Conservation (phyloP, 2,888 invertebrate genomes). For the Mythimna vitellina region DNA sequence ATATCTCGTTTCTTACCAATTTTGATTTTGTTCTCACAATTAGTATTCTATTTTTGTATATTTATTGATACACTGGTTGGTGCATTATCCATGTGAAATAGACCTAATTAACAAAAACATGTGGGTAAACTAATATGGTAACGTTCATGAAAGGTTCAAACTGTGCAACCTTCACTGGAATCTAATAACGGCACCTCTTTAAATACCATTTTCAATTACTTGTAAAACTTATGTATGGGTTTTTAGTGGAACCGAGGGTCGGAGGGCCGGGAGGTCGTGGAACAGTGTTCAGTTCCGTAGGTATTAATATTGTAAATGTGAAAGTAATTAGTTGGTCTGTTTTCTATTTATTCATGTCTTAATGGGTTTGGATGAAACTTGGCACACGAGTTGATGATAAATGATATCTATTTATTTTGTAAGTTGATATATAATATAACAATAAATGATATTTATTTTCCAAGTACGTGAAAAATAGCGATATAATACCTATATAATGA, state of each 20-base stretch:
- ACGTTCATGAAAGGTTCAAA: constrained; percentile 21
- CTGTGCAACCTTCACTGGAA: constrained; percentile 9
- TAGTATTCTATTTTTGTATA: no score
- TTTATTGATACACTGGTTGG: no score
- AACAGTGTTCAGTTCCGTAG: constrained; percentile 54
- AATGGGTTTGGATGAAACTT: no score
- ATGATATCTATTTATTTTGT: background rate
- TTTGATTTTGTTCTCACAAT: no score
- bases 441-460: no score
- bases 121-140: background rate
- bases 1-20: no score
- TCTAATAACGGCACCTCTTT: constrained; percentile 46
- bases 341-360: no score
- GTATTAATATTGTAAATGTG: no score
- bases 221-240: constrained; percentile 32
- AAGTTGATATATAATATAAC: no score
- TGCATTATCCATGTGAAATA: background rate
- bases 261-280: background rate
- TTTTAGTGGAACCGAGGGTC: constrained; percentile 51
- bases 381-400: background rate
- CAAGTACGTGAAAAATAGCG: no score
- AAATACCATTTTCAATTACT: constrained; percentile 57
- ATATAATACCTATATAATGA: no score
- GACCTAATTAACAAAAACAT: background rate
- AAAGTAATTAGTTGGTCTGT: no score